Conservation (phyloP, 2,888 invertebrate genomes). For the Mythimna pallens region DNA sequence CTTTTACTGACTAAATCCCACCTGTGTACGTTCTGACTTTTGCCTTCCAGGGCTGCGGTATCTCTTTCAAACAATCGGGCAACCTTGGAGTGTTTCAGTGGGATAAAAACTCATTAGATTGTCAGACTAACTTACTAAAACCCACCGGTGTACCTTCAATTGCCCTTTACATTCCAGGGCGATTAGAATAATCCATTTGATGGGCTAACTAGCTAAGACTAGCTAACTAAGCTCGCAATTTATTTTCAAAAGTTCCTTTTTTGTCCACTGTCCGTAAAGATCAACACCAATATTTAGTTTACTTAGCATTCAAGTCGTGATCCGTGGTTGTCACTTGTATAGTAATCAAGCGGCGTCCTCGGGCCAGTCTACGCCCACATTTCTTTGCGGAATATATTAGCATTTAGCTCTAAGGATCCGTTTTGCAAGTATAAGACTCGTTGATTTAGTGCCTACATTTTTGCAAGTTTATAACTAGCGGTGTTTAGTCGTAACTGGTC, state of each 20-base stretch:
- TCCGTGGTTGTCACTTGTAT: conserved; percentile 30
- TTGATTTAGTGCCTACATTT: conserved; percentile 25
- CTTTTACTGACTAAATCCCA: too few species aligned
- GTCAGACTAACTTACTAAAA: too few species aligned
- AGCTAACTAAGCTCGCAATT: background rate
- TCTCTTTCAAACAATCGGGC: too few species aligned
- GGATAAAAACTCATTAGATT: too few species aligned
- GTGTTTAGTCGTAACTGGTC: background rate
- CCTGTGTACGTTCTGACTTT: too few species aligned
- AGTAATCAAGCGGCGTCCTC: conserved; percentile 26
- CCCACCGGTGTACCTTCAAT: too few species aligned
- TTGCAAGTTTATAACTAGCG: conserved; percentile 1
- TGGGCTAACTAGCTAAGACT: background rate
- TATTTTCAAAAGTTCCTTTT: conserved; percentile 1
- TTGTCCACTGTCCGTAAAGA: background rate
- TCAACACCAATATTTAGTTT: background rate
- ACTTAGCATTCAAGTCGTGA: conserved; percentile 43
- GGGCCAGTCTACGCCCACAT: conserved; percentile 29
- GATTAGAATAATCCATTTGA: background rate
- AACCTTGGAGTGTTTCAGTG: too few species aligned
- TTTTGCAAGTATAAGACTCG: conserved; percentile 34
- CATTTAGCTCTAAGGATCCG: conserved; percentile 34
- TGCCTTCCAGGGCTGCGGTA: too few species aligned
- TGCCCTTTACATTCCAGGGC: too few species aligned
- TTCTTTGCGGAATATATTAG: conserved; percentile 52